A percentile compares a stretch with the other conserved stretches of the same genome.
Conservation (phyloP, 2,888 invertebrate species). For the Tetropium fuscum region DNA sequence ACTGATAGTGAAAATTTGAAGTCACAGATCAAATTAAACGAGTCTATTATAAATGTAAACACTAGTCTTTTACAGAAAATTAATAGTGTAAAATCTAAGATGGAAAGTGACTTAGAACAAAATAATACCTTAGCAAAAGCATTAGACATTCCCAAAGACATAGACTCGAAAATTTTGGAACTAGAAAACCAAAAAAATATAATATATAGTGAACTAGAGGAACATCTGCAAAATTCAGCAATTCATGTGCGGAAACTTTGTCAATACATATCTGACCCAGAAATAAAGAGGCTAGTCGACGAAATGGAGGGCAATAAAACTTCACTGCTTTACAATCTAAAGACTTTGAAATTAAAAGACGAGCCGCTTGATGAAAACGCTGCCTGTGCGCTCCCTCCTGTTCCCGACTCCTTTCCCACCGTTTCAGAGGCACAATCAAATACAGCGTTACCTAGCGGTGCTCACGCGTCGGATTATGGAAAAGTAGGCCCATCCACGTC, state of each 20-base stretch:
- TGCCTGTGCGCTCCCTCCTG: background rate
- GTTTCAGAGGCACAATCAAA: background rate
- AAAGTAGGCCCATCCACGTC: slow-evolving; percentile 11
- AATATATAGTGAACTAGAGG: slow-evolving; percentile 40
- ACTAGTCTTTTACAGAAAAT: slow-evolving; percentile 28
- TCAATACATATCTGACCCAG: slow-evolving; percentile 38
- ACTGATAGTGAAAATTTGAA: slow-evolving; percentile 4
- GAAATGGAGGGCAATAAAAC: slow-evolving; percentile 48
- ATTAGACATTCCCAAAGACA: slow-evolving; percentile 21
- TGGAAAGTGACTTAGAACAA: slow-evolving; percentile 15
- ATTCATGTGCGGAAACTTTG: slow-evolving; percentile 40
- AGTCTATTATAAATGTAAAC: slow-evolving; percentile 29
- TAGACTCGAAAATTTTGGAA: slow-evolving; percentile 41
- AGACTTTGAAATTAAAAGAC: slow-evolving; percentile 31
- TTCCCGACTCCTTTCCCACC: background rate
- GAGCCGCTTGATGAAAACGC: background rate
- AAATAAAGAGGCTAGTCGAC: slow-evolving; percentile 43
- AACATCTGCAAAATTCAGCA: slow-evolving; percentile 37
- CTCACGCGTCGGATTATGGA: background rate
- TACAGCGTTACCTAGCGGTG: background rate
- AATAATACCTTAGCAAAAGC: slow-evolving; percentile 7
- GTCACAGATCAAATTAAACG: slow-evolving; percentile 19
- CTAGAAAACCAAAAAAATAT: slow-evolving; percentile 40
- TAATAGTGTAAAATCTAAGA: slow-evolving; percentile 20
- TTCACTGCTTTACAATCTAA: slow-evolving; percentile 43